Base-by-base conservation (phyloP, 2,113 vertebrate genomes). In the Carettochelys insculpta region DNA sequence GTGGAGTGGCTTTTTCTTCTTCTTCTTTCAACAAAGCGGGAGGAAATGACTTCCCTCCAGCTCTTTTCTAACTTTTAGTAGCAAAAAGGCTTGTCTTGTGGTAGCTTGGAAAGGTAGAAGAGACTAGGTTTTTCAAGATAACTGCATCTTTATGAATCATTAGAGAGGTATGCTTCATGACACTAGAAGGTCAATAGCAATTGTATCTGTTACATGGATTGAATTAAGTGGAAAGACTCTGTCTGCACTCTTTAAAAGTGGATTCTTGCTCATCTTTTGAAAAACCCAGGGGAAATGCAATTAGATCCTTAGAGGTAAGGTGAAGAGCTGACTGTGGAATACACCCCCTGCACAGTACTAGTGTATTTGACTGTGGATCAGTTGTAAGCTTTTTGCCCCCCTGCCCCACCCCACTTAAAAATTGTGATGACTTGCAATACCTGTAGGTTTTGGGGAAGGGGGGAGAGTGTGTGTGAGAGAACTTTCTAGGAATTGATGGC, bases 141-240 rank as follows among this genome's bases (percentile, higher is more conserved):
- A 97, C 96, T 83, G 86, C 95, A 97, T 96, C 95, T 95, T 96
- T 90, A 92, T 97, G 96, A 97, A 97, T 97, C 94, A 91, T 91
- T 96, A 95, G 93, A 92, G 95, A 97, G 95, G 94, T 96, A 95
- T 94, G 85, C 97, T 97, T 97, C 96, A 89, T 27, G 16, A 97
- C 97, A 98, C 95, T 89, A 94, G 97, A 97, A 98, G 97, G 98
- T 98, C 97, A 97, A 88, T 94, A 95, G 96, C 97, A 97, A 95
- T 97, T 61, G 96, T 96, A 89, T 97, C 96, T 97, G 97, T 98
- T 98, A 97, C 97, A 97, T 95, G 96, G 96, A 96, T 94, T 97
- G 97, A 97, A 97, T 98, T 98, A 97, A 98, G 97, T 97, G 96
- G 96, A 95, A 11, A 58, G n/a, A 73, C 38, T 91, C 41, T 45